These are phyloP conservation scores for Corythornis vintsioides DNA, from an alignment of 2,113 vertebrate species.

Conservation along the genomic window DNA sequence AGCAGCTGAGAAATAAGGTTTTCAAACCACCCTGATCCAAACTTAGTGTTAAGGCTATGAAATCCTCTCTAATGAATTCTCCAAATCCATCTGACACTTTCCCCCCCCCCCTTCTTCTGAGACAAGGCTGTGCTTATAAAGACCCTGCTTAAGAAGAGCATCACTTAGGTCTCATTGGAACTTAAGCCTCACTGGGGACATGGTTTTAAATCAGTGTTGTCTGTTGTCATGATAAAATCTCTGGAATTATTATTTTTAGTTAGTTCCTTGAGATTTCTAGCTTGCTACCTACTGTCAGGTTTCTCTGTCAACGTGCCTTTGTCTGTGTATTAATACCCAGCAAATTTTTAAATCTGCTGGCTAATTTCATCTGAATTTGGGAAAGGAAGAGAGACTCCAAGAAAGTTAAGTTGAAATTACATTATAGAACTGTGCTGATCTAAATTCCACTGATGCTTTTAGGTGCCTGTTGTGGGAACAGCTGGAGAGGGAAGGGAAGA, in stretches of 20 bases:
- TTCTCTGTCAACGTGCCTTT: not conserved
- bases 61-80: constrained; percentile 16
- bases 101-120: not conserved
- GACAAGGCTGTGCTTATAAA: not conserved
- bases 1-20: not conserved
- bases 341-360: not conserved
- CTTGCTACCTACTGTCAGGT: not conserved
- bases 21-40: not conserved
- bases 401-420: not conserved
- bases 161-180: not conserved
- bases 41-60: not conserved
- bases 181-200: not conserved
- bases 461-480: not conserved
- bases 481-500: not conserved
- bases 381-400: not conserved
- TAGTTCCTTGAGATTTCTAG: not conserved
- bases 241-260: not conserved
- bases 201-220: not conserved
- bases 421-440: not conserved
- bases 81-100: constrained; percentile 1
- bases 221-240: not conserved
- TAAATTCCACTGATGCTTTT: not conserved
- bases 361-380: not conserved
- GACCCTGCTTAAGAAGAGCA: not conserved
- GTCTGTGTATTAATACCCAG: not conserved